Conservation (phyloP, 2,113 vertebrate species). For the Tonatia bakeri region DNA sequence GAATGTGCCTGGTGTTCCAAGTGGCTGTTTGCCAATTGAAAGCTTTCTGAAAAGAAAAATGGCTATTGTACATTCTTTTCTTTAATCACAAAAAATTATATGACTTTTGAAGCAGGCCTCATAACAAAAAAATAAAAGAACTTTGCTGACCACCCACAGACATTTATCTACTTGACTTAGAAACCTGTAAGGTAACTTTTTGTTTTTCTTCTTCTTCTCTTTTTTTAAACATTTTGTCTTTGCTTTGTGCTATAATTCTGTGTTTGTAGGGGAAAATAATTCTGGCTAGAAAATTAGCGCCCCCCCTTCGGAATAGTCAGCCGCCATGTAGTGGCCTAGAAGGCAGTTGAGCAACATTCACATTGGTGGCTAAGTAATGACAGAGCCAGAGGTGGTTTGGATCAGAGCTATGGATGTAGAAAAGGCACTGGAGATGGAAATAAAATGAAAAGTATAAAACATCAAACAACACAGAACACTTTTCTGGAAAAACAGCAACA, state of each 20-base stretch:
- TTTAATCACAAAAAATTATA: conserved; percentile 37
- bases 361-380: background rate
- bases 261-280: background rate
- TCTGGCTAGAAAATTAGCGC: background rate
- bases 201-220: background rate
- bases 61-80: conserved; percentile 7
- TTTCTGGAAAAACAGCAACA: background rate
- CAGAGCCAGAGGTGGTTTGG: background rate
- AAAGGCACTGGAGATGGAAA: conserved; percentile 51
- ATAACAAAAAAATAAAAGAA: background rate
- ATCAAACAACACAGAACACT: conserved; percentile 41
- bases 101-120: background rate
- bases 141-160: background rate
- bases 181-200: background rate
- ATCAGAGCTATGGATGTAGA: conserved; percentile 53
- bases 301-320: background rate
- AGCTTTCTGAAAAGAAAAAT: background rate
- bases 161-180: conserved; percentile 34
- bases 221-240: background rate
- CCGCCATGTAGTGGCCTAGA: background rate
- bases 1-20: background rate
- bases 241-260: background rate
- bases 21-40: background rate
- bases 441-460: conserved; percentile 47
- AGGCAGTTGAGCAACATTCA: conserved; percentile 22